These are phyloP conservation scores for Porites rus DNA, from an alignment of 92 coral and sea anemone genomes.

Conservation along the genomic window DNA sequence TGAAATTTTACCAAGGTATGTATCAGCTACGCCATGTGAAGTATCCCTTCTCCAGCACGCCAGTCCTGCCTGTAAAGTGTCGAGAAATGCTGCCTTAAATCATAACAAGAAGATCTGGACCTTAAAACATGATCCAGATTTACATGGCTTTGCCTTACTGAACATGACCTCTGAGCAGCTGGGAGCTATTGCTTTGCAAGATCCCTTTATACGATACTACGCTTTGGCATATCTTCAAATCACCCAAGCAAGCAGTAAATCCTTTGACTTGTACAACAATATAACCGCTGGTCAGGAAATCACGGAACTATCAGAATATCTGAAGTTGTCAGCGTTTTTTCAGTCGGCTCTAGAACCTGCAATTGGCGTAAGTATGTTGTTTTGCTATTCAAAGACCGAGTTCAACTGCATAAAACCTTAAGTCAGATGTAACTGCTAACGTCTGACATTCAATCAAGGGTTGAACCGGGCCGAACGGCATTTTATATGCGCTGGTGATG, in stretches of 20 bases:
- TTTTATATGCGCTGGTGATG: too few species aligned
- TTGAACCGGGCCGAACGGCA: too few species aligned
- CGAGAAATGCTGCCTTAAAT: slow-evolving; percentile 5
- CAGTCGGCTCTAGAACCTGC: slow-evolving; percentile 19
- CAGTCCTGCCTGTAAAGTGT: neutral
- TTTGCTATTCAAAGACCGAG: neutral
- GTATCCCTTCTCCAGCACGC: slow-evolving; percentile 40
- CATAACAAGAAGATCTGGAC: slow-evolving; percentile 11
- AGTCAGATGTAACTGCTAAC: neutral
- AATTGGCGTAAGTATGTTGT: slow-evolving; percentile 10
- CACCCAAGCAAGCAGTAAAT: neutral
- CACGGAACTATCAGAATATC: slow-evolving; percentile 15
- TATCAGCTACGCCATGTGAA: slow-evolving; percentile 13
- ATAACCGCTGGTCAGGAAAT: slow-evolving; percentile 10
- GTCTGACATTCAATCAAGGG: neutral
- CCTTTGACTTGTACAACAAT: neutral
- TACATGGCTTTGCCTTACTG: slow-evolving; percentile 19
- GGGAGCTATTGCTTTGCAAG: neutral
- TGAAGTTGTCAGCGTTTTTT: slow-evolving; percentile 7
- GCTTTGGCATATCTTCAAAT: neutral
- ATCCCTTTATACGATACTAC: slow-evolving; percentile 23
- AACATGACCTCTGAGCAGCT: slow-evolving; percentile 35
- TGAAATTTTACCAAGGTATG: neutral
- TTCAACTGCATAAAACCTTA: too few species aligned
- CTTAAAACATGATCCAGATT: neutral